A percentile compares a stretch with the other conserved stretches of the same genome.
Evolutionary conservation across 2,113 vertebrate genomes (phyloP).

Genomic region (Gorsachius goisagi): DNA sequence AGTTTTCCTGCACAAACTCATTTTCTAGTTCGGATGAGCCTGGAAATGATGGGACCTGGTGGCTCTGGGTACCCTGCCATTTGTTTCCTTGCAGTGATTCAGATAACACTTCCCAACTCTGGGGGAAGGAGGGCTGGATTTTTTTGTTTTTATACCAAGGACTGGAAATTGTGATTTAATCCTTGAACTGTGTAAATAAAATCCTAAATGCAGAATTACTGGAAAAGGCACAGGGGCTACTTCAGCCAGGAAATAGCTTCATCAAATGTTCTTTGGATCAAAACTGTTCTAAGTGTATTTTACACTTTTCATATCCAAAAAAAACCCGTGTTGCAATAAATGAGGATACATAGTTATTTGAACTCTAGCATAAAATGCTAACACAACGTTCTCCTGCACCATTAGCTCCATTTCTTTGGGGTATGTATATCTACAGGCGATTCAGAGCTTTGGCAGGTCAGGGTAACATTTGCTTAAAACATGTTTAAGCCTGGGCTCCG

Average conservation of each 20-base stretch:
- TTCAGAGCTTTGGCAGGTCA: constrained; percentile 50
- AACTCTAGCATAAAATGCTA: constrained; percentile 12
- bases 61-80: background rate
- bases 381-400: background rate
- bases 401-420: background rate
- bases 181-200: constrained; percentile 28
- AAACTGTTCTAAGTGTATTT: background rate
- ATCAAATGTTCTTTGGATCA: background rate
- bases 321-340: constrained; percentile 3
- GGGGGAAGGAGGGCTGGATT: background rate
- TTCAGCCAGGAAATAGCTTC: constrained; percentile 11
- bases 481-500: constrained; percentile 45
- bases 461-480: constrained; percentile 65
- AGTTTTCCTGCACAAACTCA: background rate
- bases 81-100: background rate
- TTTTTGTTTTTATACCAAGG: background rate
- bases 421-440: background rate
- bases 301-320: background rate
- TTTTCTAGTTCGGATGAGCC: background rate
- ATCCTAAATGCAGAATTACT: constrained; percentile 34
- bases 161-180: constrained; percentile 51
- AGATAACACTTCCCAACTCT: background rate
- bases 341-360: constrained; percentile 6
- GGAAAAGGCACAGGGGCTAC: background rate
- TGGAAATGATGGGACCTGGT: background rate